Evolutionary conservation across 2,888 invertebrate species (phyloP), one percentile per base, ranked within the genome.

Genomic region (Diaphora mendica): DNA sequence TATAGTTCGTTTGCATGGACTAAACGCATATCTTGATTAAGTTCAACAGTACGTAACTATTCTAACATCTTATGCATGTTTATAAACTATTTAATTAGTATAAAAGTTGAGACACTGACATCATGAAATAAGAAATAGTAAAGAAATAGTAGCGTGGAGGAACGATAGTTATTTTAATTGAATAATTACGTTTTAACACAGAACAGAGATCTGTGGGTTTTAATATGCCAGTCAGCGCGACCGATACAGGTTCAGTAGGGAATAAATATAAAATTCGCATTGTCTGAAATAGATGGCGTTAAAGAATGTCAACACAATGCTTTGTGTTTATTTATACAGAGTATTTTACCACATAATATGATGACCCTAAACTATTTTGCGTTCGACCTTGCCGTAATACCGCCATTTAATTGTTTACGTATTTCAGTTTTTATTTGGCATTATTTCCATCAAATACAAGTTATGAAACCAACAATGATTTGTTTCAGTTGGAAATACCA

Each of bases 231-330:
- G n/a, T 11, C 55, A 26, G 4, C 5, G n/a, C 55, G n/a, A 55
- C 2, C 11, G 11, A n/a, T 55, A 55, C 55, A n/a, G 55, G n/a
- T 11, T 55, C 55, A 55, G 3, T 55, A 26, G 55, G 11, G 3
- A 55, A 3, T 55, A 26, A n/a, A 55, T 13, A 55, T 3, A n/a
- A 20, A 44, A 44, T 11, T 51, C 7, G 23, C 8, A 9, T n/a
- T 55, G n/a, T 55, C 55, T 55, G n/a, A n/a, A 23, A 55, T 55
- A n/a, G 55, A 55, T 55, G 55, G 55, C 55, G 55, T n/a, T n/a
- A 8, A 55, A 55, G 55, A 23, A 55, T 55, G n/a, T 11, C 23
- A 51, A 8, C 23, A 55, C 23, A 23, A 51, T 9, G 8, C 23
- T 51, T 51, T n/a, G 9, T 11, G 8, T n/a, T 55, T 2, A 55